A percentile compares a stretch with the other conserved stretches of the same genome.
These are phyloP conservation scores for Craterocephalus amniculus DNA, from an alignment of 2,797 vertebrate genomes.

Conservation along the genomic window DNA sequence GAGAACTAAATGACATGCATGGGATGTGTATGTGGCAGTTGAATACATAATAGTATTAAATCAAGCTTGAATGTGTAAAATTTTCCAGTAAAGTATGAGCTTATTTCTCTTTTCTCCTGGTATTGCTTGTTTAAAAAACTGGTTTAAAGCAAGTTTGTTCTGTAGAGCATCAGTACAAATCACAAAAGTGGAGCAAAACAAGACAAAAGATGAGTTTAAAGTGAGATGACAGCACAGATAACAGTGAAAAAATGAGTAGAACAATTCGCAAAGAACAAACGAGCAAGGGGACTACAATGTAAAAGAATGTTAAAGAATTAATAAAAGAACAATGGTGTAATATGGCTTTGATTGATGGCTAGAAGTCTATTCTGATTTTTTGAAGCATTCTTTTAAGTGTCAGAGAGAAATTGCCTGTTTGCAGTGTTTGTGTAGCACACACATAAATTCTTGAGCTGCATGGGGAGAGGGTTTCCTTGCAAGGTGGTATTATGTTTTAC, in stretches of 20 bases:
- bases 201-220: slow-evolving; percentile 17
- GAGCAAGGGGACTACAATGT: not conserved
- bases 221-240: not conserved
- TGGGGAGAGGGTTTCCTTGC: not conserved
- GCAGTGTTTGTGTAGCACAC: not conserved
- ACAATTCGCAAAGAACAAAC: slow-evolving; percentile 25
- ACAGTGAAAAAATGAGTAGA: not conserved
- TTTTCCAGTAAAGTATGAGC: not conserved
- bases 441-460: not conserved
- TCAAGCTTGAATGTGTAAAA: not conserved
- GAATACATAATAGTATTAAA: not conserved
- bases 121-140: not conserved
- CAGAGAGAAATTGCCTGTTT: not conserved
- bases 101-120: not conserved
- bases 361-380: slow-evolving; percentile 4
- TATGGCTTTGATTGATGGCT: slow-evolving; percentile 5
- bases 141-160: not conserved
- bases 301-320: slow-evolving; percentile 14
- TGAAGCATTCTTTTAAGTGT: not conserved
- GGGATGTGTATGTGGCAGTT: not conserved
- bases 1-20: slow-evolving; percentile 9
- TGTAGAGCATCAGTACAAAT: slow-evolving; percentile 11
- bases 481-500: not conserved
- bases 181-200: slow-evolving; percentile 7
- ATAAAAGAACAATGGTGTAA: slow-evolving; percentile 3